Evolutionary conservation across 1,140 invertebrate genomes (phyloP).

Genomic region (Leptinotarsa lineolata): DNA sequence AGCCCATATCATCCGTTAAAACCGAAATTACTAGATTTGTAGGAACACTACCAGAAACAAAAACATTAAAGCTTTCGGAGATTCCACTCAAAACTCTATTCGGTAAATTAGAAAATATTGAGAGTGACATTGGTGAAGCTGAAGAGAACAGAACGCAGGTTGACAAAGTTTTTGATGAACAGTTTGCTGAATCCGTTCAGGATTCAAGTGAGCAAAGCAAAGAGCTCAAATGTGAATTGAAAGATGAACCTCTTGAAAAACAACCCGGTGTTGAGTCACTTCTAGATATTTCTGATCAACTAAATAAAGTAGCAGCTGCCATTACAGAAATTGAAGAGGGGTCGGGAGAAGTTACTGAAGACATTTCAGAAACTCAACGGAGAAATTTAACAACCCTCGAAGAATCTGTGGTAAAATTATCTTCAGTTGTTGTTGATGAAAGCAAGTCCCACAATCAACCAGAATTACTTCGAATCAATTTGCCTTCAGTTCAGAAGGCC

Average conservation of each 20-base stretch:
- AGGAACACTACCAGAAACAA: neutral
- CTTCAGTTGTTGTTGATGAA: neutral
- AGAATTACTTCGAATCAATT: neutral
- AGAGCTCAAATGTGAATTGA: neutral
- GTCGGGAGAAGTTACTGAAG: neutral
- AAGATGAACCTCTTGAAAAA: neutral
- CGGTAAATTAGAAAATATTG: neutral
- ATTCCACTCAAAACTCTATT: neutral
- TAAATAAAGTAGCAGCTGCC: neutral
- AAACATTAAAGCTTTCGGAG: slow-evolving; percentile 3
- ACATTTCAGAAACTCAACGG: neutral
- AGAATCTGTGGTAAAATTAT: neutral
- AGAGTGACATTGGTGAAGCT: neutral
- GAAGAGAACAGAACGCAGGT: neutral
- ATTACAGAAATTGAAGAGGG: neutral
- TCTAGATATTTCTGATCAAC: neutral
- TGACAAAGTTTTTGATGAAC: neutral
- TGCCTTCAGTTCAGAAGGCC: neutral
- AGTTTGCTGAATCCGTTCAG: neutral
- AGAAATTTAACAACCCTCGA: neutral
- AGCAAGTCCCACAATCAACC: neutral
- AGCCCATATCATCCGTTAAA: slow-evolving; percentile 24
- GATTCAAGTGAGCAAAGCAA: neutral
- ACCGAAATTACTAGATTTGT: slow-evolving; percentile 9
- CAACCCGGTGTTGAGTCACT: neutral